phyloP scores from a whole-genome alignment of 2,888 invertebrate species.

The Tetanocera ferruginea region DNA sequence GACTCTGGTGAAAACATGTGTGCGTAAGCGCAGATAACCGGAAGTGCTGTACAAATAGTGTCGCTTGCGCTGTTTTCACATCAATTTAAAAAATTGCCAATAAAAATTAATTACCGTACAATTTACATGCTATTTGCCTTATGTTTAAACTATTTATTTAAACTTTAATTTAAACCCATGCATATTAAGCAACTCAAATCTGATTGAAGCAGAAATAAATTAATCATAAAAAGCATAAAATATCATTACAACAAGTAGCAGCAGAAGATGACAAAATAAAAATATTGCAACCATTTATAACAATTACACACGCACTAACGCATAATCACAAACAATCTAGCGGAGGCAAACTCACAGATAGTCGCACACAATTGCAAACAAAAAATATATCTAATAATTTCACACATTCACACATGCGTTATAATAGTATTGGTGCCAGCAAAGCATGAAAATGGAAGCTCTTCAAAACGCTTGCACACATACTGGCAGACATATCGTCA shows the following conservation, averaged over 20 bases:
- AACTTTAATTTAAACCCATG: neutral
- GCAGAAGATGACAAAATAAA: neutral
- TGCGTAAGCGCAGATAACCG: neutral
- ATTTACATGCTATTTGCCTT: neutral
- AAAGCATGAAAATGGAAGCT: constrained; percentile 1
- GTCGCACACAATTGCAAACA: neutral
- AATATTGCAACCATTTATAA: neutral
- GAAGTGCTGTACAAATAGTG: neutral
- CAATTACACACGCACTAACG: neutral
- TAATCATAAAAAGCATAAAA: neutral
- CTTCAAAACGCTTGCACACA: neutral
- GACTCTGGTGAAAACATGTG: neutral
- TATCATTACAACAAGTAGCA: constrained; percentile 3
- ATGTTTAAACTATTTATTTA: neutral
- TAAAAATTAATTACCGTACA: neutral
- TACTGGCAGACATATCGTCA: neutral
- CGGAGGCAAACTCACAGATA: neutral
- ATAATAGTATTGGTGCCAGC: neutral
- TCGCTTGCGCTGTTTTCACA: neutral
- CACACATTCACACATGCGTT: constrained; percentile 8
- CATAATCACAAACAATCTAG: neutral
- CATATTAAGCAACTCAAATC: neutral
- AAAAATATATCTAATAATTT: neutral
- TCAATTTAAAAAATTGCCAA: neutral
- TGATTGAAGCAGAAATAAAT: neutral